Evolutionary conservation across 2,888 invertebrate genomes (phyloP), one percentile per base, ranked within the genome.

Genomic region (Chironomus tentans): DNA sequence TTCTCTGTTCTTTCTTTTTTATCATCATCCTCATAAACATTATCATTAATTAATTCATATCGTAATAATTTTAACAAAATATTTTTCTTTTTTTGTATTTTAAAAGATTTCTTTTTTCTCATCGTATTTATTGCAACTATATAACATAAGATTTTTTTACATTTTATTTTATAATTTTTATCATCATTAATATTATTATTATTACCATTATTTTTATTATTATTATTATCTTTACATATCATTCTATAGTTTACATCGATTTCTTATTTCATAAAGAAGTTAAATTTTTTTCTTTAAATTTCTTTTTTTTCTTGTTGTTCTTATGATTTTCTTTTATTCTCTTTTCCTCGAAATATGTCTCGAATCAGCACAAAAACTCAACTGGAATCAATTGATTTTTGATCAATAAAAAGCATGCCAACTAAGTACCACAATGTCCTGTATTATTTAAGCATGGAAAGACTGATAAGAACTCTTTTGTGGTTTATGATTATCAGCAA

Each of bases 71-170:
- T 56, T 38, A 38, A 38, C 38, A 38, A 38, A 38, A 62, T 62
- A 46, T 73, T 62, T 61, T 73, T 21, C 46, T 72, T 56, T 28
- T 62, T 56, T 15, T 56, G 56, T 18, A 56, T 56, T 56, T 56
- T 56, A 56, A 56, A 56, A 56, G 56, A 56, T 56, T 56, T 18
- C n/a, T 65, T 65, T 65, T 24, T 24, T 65, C 21, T 24, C 13
- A 38, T 65, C 65, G 65, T 65, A 21, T 65, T 73, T 73, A 73
- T 73, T 73, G 72, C 72, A 73, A 62, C 72, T 73, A 73, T 18
- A 62, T 73, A 73, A 73, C 72, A 73, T 73, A 73, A 56, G 61
- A 73, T 62, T 73, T 73, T 62, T 38, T 73, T 73, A 38, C 46
- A 71, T 22, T 46, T 38, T 70, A 48, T 48, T 47, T 48, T 22